These are phyloP conservation scores for Cromileptes altivelis DNA, from an alignment of 2,113 vertebrate species.

Conservation along the genomic window DNA sequence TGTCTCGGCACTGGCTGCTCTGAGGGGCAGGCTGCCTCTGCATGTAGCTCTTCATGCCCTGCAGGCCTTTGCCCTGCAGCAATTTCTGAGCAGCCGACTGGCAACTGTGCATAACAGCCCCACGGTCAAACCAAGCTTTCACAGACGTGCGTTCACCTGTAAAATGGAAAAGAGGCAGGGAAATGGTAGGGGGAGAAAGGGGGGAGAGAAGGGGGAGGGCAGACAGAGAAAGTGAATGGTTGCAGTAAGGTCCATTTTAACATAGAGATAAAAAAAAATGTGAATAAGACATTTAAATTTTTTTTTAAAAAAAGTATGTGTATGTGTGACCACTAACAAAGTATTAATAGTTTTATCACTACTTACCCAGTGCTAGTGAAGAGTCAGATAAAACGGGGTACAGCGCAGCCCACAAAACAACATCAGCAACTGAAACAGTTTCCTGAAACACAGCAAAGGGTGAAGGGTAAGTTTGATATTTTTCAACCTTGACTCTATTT, in stretches of 20 bases:
- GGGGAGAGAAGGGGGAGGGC: neutral
- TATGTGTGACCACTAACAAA: neutral
- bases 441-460: conserved; percentile 83
- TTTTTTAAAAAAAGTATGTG: too few relatives aligned
- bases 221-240: neutral
- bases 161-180: neutral
- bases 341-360: neutral
- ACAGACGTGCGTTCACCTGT: conserved; percentile 86
- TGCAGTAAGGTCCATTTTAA: neutral
- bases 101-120: conserved; percentile 83
- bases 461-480: too few relatives aligned
- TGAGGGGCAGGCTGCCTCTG: conserved; percentile 87
- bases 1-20: conserved; percentile 64
- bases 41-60: conserved; percentile 87
- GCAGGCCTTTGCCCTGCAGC: conserved; percentile 83
- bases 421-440: conserved; percentile 86
- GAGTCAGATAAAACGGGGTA: conserved; percentile 87
- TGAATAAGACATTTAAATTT: neutral
- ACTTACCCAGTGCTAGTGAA: conserved; percentile 68
- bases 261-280: neutral
- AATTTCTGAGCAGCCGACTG: conserved; percentile 82
- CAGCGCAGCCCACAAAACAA: conserved; percentile 91
- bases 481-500: too few relatives aligned
- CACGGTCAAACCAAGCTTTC: conserved; percentile 88
- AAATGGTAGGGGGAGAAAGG: neutral